Evolutionary conservation across 2,888 invertebrate species (phyloP), one percentile per base, ranked within the genome.

Genomic region (Ceramica pisi): DNA sequence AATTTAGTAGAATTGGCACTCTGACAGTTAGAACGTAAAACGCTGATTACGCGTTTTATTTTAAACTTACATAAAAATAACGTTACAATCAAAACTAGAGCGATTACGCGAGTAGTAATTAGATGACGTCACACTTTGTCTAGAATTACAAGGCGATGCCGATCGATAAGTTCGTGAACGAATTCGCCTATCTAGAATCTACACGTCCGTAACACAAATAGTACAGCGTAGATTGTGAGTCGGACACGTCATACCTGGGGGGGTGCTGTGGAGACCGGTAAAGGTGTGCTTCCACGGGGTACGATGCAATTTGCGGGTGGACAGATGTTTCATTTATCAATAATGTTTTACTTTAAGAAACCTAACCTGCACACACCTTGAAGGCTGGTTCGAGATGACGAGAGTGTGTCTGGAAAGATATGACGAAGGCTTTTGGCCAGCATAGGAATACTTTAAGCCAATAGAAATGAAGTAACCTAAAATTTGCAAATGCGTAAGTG

Each of bases 91-190:
- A 10, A n/a, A 55, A n/a, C n/a, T 53, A 35, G 16, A 62, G 48
- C 51, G 38, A 64, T 73, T 68, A 79, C 48, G 57, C 31, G 10
- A 21, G 8, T 31, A 68, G 35, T 61, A 38, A 74, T 67, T 61
- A 46, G 26, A 35, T 79, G 71, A 77, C 77, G 81, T 63, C 61
- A 80, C 10, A 14, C 23, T 53, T 56, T 68, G 81, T 63, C 81
- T 77, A 55, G 48, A 46, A 23, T 53, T 44, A 9, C 51, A 23
- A 61, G 16, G 61, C 66, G 48, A 60, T 50, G 4, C n/a, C 48
- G 38, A 81, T 81, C 71, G 48, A 81, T 81, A 50, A 21, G 26
- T 53, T 59, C n/a, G 23, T 64, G 60, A 57, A 53, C 64, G 50
- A 55, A 80, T 65, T 67, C n/a, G 41, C 55, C 26, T 64, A 61